These are phyloP conservation scores for Frankliniella intonsa DNA, from an alignment of 2,888 invertebrate genomes.

Conservation along the genomic window DNA sequence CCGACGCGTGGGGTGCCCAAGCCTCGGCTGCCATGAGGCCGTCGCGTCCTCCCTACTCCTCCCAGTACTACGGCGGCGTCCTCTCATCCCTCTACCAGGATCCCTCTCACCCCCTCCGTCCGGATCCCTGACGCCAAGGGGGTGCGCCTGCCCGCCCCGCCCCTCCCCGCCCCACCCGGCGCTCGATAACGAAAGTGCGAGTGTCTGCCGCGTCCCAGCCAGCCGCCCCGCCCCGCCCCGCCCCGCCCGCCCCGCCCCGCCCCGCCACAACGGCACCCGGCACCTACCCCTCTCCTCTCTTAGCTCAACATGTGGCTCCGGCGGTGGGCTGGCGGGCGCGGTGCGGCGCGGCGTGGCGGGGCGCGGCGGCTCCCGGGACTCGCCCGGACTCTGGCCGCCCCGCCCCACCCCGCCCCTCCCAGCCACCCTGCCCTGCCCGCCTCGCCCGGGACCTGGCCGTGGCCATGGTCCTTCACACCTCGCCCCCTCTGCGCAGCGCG, in stretches of 20 bases:
- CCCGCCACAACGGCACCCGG: neutral
- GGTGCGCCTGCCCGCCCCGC: neutral
- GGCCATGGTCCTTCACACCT: neutral
- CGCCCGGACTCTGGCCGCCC: neutral
- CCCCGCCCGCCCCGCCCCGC: neutral
- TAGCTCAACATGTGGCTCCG: slow-evolving; percentile 1
- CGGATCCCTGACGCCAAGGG: neutral
- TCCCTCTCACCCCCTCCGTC: no score
- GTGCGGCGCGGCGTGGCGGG: neutral
- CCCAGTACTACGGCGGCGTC: no score
- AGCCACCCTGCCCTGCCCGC: neutral
- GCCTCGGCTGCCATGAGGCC: no score
- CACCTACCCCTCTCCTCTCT: neutral
- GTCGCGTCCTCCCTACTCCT: no score
- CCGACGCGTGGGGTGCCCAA: no score
- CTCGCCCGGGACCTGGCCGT: neutral
- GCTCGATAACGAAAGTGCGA: slow-evolving; percentile 26
- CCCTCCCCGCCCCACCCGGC: neutral
- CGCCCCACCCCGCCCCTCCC: neutral
- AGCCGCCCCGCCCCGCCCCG: neutral
- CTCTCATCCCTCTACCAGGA: no score
- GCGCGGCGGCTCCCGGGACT: neutral
- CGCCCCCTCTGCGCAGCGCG: neutral
- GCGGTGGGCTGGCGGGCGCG: neutral
- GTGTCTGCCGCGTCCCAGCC: neutral